A percentile compares a stretch with the other conserved stretches of the same genome.
These are phyloP conservation scores for Tonatia bakeri DNA, from an alignment of 2,113 vertebrate genomes.

Conservation along the genomic window DNA sequence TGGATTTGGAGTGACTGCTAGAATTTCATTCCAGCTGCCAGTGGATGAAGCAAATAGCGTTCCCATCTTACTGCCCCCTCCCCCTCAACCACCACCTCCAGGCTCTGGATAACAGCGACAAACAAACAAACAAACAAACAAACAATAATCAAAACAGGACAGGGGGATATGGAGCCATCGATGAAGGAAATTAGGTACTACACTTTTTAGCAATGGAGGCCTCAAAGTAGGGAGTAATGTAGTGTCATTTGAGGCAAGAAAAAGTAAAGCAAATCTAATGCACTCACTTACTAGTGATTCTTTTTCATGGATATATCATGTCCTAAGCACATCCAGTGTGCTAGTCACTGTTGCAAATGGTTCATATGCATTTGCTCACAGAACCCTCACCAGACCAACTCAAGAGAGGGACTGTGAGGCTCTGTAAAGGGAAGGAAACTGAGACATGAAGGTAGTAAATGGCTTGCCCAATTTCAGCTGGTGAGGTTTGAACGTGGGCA, in stretches of 20 bases:
- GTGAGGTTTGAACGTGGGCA: neutral
- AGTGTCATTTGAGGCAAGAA: neutral
- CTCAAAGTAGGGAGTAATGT: neutral
- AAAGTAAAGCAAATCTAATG: neutral
- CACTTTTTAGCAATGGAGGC: neutral
- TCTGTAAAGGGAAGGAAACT: neutral
- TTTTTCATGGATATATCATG: neutral
- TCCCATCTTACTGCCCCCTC: neutral
- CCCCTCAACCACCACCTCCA: neutral
- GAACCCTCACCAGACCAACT: neutral
- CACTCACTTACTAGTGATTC: neutral
- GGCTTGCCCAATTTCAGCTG: neutral
- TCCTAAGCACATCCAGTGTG: neutral
- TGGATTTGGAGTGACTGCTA: constrained; percentile 17
- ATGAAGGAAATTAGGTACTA: neutral
- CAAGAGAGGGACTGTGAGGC: neutral
- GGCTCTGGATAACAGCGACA: neutral
- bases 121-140: neutral
- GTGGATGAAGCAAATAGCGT: neutral
- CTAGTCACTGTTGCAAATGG: neutral
- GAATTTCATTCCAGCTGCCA: constrained; percentile 36
- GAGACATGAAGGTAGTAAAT: neutral
- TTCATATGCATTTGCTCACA: neutral
- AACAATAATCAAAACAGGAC: neutral
- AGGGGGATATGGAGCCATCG: neutral